Conservation (phyloP, 2,888 invertebrate species). For the Yponomeuta plumbellus region DNA sequence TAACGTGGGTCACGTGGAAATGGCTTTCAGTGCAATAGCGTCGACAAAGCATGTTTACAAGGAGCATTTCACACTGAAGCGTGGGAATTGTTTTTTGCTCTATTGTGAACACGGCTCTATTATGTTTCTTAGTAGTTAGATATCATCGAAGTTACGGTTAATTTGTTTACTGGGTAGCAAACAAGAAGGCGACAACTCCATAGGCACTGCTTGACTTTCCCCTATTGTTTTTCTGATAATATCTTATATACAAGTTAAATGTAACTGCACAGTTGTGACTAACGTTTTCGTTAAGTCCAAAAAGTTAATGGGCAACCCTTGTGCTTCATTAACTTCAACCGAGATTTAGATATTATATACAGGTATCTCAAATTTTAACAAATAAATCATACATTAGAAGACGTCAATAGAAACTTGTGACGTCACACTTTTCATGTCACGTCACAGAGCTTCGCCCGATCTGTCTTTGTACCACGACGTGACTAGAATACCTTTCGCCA, state of each 20-base stretch:
- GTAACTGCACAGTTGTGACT: not conserved
- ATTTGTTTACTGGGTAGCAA: not conserved
- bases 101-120: constrained; percentile 13
- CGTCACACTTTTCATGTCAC: too few relatives aligned
- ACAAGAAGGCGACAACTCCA: not conserved
- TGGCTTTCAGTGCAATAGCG: constrained; percentile 1
- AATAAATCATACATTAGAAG: too few relatives aligned
- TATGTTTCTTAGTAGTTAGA: not conserved
- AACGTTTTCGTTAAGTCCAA: too few relatives aligned
- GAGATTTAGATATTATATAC: too few relatives aligned
- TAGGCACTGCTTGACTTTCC: not conserved
- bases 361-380: too few relatives aligned
- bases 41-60: constrained; percentile 8
- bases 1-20: not conserved
- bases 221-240: not conserved
- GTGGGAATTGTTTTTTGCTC: constrained; percentile 8
- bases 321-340: too few relatives aligned
- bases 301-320: too few relatives aligned
- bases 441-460: too few relatives aligned
- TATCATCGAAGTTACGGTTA: not conserved
- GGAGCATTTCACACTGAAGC: constrained; percentile 4
- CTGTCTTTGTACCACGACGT: too few relatives aligned
- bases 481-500: too few relatives aligned
- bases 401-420: too few relatives aligned
- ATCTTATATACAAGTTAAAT: not conserved